These are phyloP conservation scores for Ageneiosus marmoratus DNA, from an alignment of 2,113 vertebrate genomes.

Conservation along the genomic window DNA sequence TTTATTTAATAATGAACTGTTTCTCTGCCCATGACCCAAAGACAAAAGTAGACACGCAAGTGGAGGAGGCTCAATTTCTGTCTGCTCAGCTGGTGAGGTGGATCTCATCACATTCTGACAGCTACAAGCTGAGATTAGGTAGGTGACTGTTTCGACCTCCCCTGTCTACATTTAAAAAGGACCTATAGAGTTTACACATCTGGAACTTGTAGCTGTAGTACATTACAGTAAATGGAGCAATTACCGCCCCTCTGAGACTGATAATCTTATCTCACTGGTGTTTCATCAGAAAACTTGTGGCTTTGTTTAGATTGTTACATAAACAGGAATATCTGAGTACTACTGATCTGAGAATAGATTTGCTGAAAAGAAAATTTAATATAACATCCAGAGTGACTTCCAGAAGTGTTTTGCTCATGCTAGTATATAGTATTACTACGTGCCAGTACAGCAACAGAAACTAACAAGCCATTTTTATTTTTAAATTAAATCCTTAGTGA, in stretches of 20 bases:
- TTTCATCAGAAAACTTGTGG: not conserved
- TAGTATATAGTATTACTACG: not conserved
- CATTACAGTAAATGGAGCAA: not conserved
- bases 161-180: not conserved
- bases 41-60: not conserved
- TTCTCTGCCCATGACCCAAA: not conserved
- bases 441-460: not conserved
- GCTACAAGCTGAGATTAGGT: not conserved
- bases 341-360: not conserved
- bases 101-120: slow-evolving; percentile 5
- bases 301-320: not conserved
- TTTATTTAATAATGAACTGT: not conserved
- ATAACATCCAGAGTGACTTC: not conserved
- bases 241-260: not conserved
- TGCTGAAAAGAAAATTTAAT: not conserved
- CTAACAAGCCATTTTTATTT: not conserved
- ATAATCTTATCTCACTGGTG: not conserved
- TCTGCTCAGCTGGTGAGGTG: not conserved
- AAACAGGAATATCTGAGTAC: not conserved
- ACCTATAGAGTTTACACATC: slow-evolving; percentile 20
- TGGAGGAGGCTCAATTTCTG: not conserved
- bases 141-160: not conserved
- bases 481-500: not conserved
- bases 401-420: not conserved
- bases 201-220: not conserved